Conservation (phyloP, 2,797 vertebrate genomes). For the Xiphophorus birchmanni region DNA sequence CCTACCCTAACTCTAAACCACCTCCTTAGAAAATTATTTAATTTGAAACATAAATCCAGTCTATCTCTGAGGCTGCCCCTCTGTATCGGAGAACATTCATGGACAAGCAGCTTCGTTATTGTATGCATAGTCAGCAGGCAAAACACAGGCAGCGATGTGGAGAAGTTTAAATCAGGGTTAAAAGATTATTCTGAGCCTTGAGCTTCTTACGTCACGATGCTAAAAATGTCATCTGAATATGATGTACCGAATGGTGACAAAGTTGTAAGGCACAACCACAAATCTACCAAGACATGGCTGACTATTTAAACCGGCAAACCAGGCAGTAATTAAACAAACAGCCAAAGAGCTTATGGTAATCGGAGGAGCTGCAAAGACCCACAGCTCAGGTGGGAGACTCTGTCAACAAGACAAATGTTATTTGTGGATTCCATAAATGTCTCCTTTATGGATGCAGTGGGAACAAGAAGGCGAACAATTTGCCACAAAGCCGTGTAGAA, state of each 20-base stretch:
- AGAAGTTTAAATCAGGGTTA: not conserved
- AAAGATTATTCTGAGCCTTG: not conserved
- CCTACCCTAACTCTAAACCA: not conserved
- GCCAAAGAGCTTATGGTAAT: not conserved
- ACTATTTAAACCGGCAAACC: not conserved
- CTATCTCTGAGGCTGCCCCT: not conserved
- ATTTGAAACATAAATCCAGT: not conserved
- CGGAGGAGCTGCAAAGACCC: not conserved
- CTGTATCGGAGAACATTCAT: not conserved
- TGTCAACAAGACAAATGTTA: not conserved
- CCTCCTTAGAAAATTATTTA: not conserved
- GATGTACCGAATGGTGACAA: not conserved
- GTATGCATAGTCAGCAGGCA: not conserved
- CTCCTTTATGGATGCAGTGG: not conserved
- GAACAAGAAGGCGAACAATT: not conserved
- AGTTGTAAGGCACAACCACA: not conserved
- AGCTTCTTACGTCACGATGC: not conserved
- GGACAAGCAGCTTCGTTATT: not conserved
- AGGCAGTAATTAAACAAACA: not conserved
- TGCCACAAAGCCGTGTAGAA: not conserved
- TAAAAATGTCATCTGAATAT: not conserved
- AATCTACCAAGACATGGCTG: not conserved
- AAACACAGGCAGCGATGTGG: not conserved
- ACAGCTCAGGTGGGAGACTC: not conserved
- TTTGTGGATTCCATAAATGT: not conserved